Evolutionary conservation across 2,797 vertebrate species (phyloP).

Genomic region (Adelosebastes latens): DNA sequence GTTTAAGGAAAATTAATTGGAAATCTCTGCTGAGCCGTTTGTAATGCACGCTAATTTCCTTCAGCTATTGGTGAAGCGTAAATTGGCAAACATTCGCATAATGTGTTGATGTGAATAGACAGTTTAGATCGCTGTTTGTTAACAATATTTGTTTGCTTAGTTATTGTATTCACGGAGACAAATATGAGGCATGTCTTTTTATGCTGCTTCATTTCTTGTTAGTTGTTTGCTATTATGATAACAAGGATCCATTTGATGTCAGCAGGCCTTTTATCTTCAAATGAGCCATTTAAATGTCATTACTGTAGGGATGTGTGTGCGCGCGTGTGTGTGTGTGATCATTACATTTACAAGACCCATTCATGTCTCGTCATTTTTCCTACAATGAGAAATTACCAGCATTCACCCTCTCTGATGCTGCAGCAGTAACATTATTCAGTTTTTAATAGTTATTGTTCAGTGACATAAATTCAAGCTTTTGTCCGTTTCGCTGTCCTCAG

Average conservation of each 20-base stretch:
- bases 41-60: constrained; percentile 55
- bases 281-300: constrained; percentile 83
- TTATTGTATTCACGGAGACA: constrained; percentile 65
- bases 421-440: constrained; percentile 33
- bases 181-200: constrained; percentile 71
- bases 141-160: constrained; percentile 68
- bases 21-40: constrained; percentile 37
- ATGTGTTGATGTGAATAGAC: constrained; percentile 60
- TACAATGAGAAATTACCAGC: constrained; percentile 63
- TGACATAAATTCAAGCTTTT: constrained; percentile 47
- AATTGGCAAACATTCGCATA: constrained; percentile 67
- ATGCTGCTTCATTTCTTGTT: constrained; percentile 68
- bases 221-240: constrained; percentile 77
- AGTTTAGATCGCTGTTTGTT: constrained; percentile 72
- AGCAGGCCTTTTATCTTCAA: constrained; percentile 77
- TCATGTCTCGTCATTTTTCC: constrained; percentile 65
- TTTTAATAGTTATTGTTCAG: constrained; percentile 54
- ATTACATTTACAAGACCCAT: constrained; percentile 67
- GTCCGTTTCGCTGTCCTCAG: constrained; percentile 5
- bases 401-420: constrained; percentile 33
- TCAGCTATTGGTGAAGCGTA: constrained; percentile 48
- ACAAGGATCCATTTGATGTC: constrained; percentile 76
- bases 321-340: constrained; percentile 29
- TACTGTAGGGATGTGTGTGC: constrained; percentile 49
- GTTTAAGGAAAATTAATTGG: constrained; percentile 69